Base-by-base conservation (phyloP, 2,113 vertebrate species). In the Leptosomus discolor region DNA sequence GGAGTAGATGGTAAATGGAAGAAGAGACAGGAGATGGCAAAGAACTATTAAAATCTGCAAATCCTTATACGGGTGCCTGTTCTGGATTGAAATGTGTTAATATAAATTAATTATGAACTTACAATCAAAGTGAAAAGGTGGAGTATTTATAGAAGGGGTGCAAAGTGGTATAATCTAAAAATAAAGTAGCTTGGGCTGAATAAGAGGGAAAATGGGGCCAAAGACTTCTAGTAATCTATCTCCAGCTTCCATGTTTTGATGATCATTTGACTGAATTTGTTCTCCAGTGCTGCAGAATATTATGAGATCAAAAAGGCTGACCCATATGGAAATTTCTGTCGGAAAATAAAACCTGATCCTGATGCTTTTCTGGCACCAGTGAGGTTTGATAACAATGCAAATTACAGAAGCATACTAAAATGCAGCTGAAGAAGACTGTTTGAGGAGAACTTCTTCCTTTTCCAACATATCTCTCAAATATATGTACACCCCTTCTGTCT, bases 61-160 rank as follows among this genome's bases (percentile, higher is more conserved):
- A 79, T 92, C 36, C 37, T 82, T 53, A 7, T 46, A 26, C 61
- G 39, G 51, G 5, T 39, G 45, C 61, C 36, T 90, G 43, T 85
- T 93, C 81, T 91, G 77, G 69, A 63, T 95, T 87, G 84, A 93
- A 96, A 82, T 78, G 75, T 86, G 61, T 90, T 96, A 95, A 92
- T 94, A 77, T 95, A 91, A 95, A 95, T 97, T 87, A 91, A 91
- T 96, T 69, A 96, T 94, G 92, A 93, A 63, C 77, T 82, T 76
- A 36, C 50, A 53, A 73, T 93, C 92, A 88, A 93, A 92, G 57
- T 57, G 61, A 92, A 81, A 85, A 92, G 57, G 54, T 22, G 6
- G 39, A 79, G 39, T 94, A 94, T 93, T 95, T 96, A 93, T 85
- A 74, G 93, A 92, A 86, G 76, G 65, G 48, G n/a, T 94, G 60